phyloP scores from a whole-genome alignment of 2,888 invertebrate species.

The Stenolophus ochropezus region DNA sequence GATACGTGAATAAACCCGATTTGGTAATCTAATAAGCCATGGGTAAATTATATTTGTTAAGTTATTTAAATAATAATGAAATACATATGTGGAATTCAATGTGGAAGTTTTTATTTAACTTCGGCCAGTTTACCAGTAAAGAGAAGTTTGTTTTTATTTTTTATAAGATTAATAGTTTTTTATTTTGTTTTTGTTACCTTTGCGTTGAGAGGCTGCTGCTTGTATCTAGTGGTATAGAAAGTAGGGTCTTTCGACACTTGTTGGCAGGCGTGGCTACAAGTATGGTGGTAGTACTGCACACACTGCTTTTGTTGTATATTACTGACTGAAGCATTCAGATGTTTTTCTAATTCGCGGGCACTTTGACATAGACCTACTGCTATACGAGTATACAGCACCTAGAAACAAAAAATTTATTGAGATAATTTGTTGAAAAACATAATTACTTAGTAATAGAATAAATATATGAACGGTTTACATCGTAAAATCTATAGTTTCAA shows the following conservation, averaged over 20 bases:
- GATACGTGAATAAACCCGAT: too few species aligned
- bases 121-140: too few species aligned
- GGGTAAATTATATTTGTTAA: too few species aligned
- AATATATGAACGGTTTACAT: too few species aligned
- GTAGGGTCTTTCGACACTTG: neutral
- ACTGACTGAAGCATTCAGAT: slow-evolving; percentile 70
- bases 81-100: too few species aligned
- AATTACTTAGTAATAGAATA: too few species aligned
- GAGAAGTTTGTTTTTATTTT: too few species aligned
- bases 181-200: slow-evolving; percentile 12
- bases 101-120: too few species aligned
- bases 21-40: too few species aligned
- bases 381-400: slow-evolving; percentile 89
- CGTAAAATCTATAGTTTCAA: too few species aligned
- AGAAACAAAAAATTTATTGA: slow-evolving; percentile 57
- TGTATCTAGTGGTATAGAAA: slow-evolving; percentile 11
- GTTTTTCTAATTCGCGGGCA: slow-evolving; percentile 79
- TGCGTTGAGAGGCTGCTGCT: slow-evolving; percentile 4
- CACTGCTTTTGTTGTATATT: slow-evolving; percentile 9
- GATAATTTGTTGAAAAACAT: too few species aligned
- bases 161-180: neutral
- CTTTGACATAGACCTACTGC: slow-evolving; percentile 90
- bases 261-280: slow-evolving; percentile 29
- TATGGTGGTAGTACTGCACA: slow-evolving; percentile 32
- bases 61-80: too few species aligned